Conservation (phyloP, 2,888 invertebrate species). For the Macaria liturata region DNA sequence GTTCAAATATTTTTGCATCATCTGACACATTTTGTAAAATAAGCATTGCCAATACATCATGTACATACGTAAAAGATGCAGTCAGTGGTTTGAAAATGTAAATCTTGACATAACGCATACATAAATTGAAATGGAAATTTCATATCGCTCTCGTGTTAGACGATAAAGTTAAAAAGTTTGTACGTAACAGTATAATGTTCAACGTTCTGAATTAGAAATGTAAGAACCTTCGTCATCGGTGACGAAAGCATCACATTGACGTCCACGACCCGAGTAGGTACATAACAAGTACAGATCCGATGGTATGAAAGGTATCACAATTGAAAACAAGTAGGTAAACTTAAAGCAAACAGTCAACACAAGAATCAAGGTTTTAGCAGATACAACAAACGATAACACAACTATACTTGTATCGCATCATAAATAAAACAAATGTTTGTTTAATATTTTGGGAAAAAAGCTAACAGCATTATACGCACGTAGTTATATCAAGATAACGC, state of each 20-base stretch:
- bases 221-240: conserved; percentile 11
- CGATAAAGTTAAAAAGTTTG: conserved; percentile 20
- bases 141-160: conserved; percentile 24
- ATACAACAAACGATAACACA: conserved; percentile 17
- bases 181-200: conserved; percentile 19
- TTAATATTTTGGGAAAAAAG: conserved; percentile 33
- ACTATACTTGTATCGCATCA: conserved; percentile 18
- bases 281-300: not conserved
- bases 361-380: conserved; percentile 12
- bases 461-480: conserved; percentile 43
- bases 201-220: conserved; percentile 16
- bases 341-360: conserved; percentile 5
- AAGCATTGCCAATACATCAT: too few species aligned
- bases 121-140: conserved; percentile 34
- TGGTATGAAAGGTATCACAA: conserved; percentile 5
- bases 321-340: conserved; percentile 7
- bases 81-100: too few species aligned
- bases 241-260: conserved; percentile 19
- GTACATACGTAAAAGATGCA: too few species aligned
- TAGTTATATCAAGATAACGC: conserved; percentile 59
- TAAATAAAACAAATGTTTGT: conserved; percentile 43
- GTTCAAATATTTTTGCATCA: too few species aligned
- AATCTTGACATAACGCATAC: conserved; percentile 7
- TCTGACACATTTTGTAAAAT: too few species aligned
- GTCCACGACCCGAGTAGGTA: conserved; percentile 3